Base-by-base conservation (phyloP, 2,113 vertebrate species). In the Pipa parva region DNA sequence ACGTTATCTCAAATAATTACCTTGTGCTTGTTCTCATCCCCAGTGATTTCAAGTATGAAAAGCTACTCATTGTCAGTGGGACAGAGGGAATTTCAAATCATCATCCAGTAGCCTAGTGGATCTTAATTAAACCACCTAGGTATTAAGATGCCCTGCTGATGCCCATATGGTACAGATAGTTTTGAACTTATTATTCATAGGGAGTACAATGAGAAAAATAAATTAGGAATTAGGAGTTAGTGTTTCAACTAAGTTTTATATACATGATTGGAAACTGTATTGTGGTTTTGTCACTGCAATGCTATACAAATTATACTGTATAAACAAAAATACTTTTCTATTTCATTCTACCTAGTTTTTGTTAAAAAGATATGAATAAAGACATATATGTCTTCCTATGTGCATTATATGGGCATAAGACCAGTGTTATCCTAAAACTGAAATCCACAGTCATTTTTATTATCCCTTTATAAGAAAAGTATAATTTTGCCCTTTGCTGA, bases 101-200 rank as follows among this genome's bases (percentile, higher is more conserved):
- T 79, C 85, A 83, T 88, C 84, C 82, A 79, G 81, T 86, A 83
- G 85, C 82, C 89, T 88, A 81, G 86, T 86, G 87, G 85, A 82
- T 87, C 85, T 87, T 90, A 88, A 90, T 90, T 89, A 90, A 89
- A 59, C 86, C 89, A 87, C 85, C 83, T 82, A 88, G 87, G 88
- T 90, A 88, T 89, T 90, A 78, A 80, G 80, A 78, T 79, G 81
- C 80, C 83, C 86, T 78, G 80, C 85, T 77, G 73, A 80, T 71
- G 77, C 86, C 89, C 87, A 90, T 89, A 89, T 89, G 85, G 86
- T 83, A 85, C 83, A 80, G 87, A 79, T 75, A 75, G 74, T 76
- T 82, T 80, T 82, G 81, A 64, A 51, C 77, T 80, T 80, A 77
- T 87, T 86, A 89, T 89, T 84, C 83, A 81, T 81, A 79, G 86